Evolutionary conservation across 2,888 invertebrate genomes (phyloP).

Genomic region (Torymus aiolomorphi): DNA sequence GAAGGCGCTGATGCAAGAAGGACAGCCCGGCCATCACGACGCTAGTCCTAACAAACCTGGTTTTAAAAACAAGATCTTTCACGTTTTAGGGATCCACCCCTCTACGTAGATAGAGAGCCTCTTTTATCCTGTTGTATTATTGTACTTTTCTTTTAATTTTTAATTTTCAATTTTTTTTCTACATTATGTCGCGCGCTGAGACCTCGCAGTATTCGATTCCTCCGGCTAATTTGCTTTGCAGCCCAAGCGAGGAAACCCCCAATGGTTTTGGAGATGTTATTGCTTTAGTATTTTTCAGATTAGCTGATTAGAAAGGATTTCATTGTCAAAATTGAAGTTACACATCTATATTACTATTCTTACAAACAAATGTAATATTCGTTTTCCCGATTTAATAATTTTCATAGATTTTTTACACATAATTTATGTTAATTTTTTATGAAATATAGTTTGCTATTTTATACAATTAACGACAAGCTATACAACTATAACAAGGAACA

Average conservation of each 20-base stretch:
- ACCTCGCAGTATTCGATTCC: slow-evolving; percentile 27
- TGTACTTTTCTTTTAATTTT: slow-evolving; percentile 38
- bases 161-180: slow-evolving; percentile 35
- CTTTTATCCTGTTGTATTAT: slow-evolving; percentile 24
- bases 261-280: neutral
- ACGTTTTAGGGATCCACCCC: slow-evolving; percentile 88
- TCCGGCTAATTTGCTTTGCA: slow-evolving; percentile 10
- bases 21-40: slow-evolving; percentile 75
- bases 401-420: too few species aligned
- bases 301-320: too few species aligned
- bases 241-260: slow-evolving; percentile 39
- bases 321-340: neutral
- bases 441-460: too few species aligned
- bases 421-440: too few species aligned
- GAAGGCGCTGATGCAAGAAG: slow-evolving; percentile 81
- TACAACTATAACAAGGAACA: too few species aligned
- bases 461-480: too few species aligned
- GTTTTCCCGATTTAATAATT: too few species aligned
- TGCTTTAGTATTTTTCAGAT: neutral
- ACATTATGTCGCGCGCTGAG: slow-evolving; percentile 8
- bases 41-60: slow-evolving; percentile 82
- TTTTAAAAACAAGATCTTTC: slow-evolving; percentile 90
- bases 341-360: neutral
- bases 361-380: too few species aligned
- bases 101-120: slow-evolving; percentile 66